Evolutionary conservation across 2,888 invertebrate species (phyloP).

Genomic region (Spialia ferax): DNA sequence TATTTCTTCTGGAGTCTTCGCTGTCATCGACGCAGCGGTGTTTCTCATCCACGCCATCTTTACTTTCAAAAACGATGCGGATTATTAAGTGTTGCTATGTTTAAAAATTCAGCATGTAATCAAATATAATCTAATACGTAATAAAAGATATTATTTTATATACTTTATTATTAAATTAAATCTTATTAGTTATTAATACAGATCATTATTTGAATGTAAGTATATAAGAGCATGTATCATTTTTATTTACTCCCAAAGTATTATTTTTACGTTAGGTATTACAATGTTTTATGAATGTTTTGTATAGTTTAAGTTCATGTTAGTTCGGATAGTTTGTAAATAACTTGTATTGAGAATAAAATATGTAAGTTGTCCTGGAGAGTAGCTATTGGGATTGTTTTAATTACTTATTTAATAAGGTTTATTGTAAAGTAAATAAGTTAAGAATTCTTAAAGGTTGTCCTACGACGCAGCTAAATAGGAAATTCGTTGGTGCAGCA

Average conservation of each 20-base stretch:
- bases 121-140: constrained; percentile 18
- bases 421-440: constrained; percentile 30
- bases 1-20: constrained; percentile 88
- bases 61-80: constrained; percentile 85
- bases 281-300: too few species aligned
- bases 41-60: constrained; percentile 88
- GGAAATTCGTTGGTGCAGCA: constrained; percentile 26
- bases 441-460: constrained; percentile 44
- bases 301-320: constrained; percentile 29
- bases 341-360: constrained; percentile 22
- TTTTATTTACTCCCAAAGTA: constrained; percentile 55
- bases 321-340: constrained; percentile 44
- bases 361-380: constrained; percentile 53
- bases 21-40: constrained; percentile 86
- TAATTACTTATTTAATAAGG: constrained; percentile 8
- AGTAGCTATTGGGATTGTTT: constrained; percentile 50
- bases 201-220: constrained; percentile 7
- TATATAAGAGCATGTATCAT: constrained; percentile 45
- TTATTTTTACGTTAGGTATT: constrained; percentile 36
- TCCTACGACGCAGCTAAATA: constrained; percentile 52
- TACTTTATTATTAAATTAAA: not conserved
- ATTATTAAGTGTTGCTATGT: constrained; percentile 62
- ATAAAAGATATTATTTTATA: constrained; percentile 13
- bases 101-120: constrained; percentile 30
- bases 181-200: not conserved